A percentile compares a stretch with the other conserved stretches of the same genome.
phyloP scores from a whole-genome alignment of 64 coral and sea anemone genomes.

The Catalaphyllia jardinei region DNA sequence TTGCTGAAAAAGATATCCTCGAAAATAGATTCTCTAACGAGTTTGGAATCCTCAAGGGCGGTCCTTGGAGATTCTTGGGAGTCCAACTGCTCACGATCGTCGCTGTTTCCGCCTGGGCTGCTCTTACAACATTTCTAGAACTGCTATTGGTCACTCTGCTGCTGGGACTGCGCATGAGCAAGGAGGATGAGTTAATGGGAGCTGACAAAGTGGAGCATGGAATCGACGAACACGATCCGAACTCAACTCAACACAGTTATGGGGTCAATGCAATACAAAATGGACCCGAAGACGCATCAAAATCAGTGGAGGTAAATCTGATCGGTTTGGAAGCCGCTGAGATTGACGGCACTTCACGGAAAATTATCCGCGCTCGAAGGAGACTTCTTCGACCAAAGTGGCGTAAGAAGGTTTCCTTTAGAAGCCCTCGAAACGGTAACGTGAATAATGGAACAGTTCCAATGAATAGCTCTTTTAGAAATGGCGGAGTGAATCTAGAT shows the following conservation, averaged over 20 bases:
- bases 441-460: background rate
- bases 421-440: background rate
- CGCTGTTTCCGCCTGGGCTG: conserved; percentile 56
- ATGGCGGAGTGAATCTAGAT: background rate
- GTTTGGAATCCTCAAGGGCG: conserved; percentile 80
- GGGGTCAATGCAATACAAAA: background rate
- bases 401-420: background rate
- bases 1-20: conserved; percentile 60
- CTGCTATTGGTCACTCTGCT: conserved; percentile 64
- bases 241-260: background rate
- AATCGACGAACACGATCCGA: background rate
- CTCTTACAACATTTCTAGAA: conserved; percentile 38
- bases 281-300: background rate
- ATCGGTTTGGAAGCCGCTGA: background rate
- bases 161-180: conserved; percentile 61
- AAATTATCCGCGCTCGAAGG: background rate
- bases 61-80: conserved; percentile 63
- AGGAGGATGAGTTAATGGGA: conserved; percentile 58
- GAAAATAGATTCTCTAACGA: conserved; percentile 49
- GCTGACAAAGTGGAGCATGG: conserved; percentile 79
- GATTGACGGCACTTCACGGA: background rate
- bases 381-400: background rate
- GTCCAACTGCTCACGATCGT: conserved; percentile 34
- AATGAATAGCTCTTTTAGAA: background rate
- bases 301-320: background rate